phyloP scores from a whole-genome alignment of 2,797 vertebrate genomes.

The Cheirogaleus major region DNA sequence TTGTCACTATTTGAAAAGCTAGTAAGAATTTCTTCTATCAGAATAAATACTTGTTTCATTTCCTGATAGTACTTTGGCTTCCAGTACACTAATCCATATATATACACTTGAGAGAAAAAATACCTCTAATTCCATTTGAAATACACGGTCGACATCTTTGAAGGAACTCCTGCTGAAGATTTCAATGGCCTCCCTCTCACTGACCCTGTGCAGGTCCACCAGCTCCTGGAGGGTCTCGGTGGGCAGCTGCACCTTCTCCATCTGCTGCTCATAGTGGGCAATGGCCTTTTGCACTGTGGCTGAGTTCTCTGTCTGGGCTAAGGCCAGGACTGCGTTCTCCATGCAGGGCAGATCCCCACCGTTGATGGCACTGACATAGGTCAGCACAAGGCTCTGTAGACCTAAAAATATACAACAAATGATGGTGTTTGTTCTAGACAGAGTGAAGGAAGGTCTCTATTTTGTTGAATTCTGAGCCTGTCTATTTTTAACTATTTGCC shows the following conservation, averaged over 20 bases:
- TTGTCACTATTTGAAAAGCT: background rate
- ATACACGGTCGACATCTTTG: background rate
- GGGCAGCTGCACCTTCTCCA: background rate
- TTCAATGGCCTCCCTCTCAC: conserved; percentile 61
- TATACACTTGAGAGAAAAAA: background rate
- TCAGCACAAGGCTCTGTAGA: background rate
- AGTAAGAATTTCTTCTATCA: background rate
- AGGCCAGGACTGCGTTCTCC: background rate
- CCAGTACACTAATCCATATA: background rate
- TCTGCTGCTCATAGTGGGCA: background rate
- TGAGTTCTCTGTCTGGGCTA: background rate
- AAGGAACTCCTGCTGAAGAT: background rate
- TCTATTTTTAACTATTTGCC: background rate
- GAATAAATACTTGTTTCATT: background rate
- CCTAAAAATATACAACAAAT: background rate
- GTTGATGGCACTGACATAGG: background rate
- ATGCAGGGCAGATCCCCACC: background rate
- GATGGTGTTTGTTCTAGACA: background rate
- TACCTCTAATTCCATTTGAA: background rate
- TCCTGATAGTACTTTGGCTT: background rate
- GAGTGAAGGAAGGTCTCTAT: background rate
- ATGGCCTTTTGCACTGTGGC: background rate
- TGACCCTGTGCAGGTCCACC: background rate
- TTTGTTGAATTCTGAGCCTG: background rate
- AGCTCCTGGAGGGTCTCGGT: background rate